Evolutionary conservation across 2,888 invertebrate species (phyloP).

Genomic region (Globia sparganii): DNA sequence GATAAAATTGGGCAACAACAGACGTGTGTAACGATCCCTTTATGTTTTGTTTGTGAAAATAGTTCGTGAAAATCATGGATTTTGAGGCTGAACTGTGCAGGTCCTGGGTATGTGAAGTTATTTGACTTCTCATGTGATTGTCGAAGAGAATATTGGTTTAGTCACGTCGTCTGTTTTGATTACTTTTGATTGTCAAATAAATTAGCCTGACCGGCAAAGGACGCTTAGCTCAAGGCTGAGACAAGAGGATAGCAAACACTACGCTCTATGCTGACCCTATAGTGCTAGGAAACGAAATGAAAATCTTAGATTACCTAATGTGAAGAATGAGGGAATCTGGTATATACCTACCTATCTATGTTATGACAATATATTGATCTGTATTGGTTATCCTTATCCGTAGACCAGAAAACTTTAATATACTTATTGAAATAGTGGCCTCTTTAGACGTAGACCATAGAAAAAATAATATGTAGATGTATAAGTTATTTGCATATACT

Average conservation of each 20-base stretch:
- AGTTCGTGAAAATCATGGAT: slow-evolving; percentile 35
- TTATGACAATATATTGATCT: not conserved
- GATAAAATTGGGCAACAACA: slow-evolving; percentile 14
- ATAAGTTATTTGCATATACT: slow-evolving; percentile 8
- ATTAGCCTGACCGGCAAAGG: slow-evolving; percentile 22
- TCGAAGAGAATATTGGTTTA: not conserved
- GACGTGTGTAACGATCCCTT: slow-evolving; percentile 18
- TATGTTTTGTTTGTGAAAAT: slow-evolving; percentile 19
- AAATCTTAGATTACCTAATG: not conserved
- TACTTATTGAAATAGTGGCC: not conserved
- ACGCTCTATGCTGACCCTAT: not conserved
- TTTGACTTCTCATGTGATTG: slow-evolving; percentile 3
- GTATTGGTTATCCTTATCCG: not conserved
- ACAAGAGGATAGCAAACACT: slow-evolving; percentile 1
- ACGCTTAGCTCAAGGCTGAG: slow-evolving; percentile 4
- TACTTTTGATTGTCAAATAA: slow-evolving; percentile 21
- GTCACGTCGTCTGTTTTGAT: not conserved
- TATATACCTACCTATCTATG: not conserved
- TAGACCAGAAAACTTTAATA: slow-evolving; percentile 9
- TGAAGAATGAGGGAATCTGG: not conserved
- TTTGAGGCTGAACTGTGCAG: slow-evolving; percentile 43
- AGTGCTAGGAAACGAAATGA: not conserved
- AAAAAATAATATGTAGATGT: slow-evolving; percentile 5
- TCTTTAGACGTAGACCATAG: not conserved
- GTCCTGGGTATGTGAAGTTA: slow-evolving; percentile 50